These are phyloP conservation scores for Parnassius orleans DNA, from an alignment of 2,888 invertebrate genomes.

Conservation along the genomic window DNA sequence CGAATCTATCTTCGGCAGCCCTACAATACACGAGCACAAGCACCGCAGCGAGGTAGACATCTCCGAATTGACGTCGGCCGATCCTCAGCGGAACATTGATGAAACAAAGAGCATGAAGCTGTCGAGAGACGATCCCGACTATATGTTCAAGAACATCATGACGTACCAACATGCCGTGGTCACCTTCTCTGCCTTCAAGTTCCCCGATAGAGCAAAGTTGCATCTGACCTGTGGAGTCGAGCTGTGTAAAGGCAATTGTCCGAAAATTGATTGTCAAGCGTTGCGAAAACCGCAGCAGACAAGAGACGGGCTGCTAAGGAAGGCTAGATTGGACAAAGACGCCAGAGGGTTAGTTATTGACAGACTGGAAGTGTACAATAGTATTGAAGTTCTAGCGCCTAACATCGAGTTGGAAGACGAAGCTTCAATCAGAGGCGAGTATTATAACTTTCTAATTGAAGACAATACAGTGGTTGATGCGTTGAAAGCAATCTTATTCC, in stretches of 20 bases:
- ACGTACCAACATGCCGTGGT: constrained; percentile 78
- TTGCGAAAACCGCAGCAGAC: constrained; percentile 70
- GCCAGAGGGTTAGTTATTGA: constrained; percentile 82
- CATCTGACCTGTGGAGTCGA: constrained; percentile 89
- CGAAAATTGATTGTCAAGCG: constrained; percentile 78
- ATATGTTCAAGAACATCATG: constrained; percentile 72
- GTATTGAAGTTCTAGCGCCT: constrained; percentile 89
- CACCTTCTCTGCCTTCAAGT: constrained; percentile 90
- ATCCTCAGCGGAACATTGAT: constrained; percentile 55
- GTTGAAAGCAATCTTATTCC: no score
- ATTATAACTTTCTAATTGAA: not conserved
- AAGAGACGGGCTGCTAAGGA: constrained; percentile 68
- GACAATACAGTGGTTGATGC: no score
- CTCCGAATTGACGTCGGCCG: constrained; percentile 58
- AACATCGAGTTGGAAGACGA: constrained; percentile 87
- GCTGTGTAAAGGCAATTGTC: constrained; percentile 87
- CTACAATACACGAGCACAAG: constrained; percentile 68
- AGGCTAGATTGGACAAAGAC: constrained; percentile 73
- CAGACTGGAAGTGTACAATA: constrained; percentile 88
- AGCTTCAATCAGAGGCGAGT: constrained; percentile 72
- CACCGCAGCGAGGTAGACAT: constrained; percentile 65
- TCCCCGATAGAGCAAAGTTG: constrained; percentile 88
- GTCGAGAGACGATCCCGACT: constrained; percentile 59
- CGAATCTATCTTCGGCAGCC: constrained; percentile 82
- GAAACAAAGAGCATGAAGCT: constrained; percentile 53